phyloP scores from a whole-genome alignment of 1,140 invertebrate genomes.

The Gryon sp. region DNA sequence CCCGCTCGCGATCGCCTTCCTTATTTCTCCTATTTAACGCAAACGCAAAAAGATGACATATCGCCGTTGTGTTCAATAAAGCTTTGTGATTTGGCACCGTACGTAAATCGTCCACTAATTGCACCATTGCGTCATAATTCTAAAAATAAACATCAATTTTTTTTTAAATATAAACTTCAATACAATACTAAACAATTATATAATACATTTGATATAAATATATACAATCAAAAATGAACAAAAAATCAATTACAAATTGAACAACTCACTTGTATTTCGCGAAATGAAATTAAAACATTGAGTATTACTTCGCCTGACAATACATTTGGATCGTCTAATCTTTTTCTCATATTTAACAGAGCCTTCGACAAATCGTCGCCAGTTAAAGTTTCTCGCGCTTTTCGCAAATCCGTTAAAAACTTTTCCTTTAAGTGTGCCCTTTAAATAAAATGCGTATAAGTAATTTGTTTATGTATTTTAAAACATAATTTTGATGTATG shows the following conservation, averaged over 20 bases:
- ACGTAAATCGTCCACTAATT: slow-evolving; percentile 96
- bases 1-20: slow-evolving; percentile 96
- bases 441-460: slow-evolving; percentile 64
- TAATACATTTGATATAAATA: background rate
- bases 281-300: slow-evolving; percentile 94
- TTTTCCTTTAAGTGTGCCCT: slow-evolving; percentile 99
- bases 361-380: slow-evolving; percentile 92
- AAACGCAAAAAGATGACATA: slow-evolving; percentile 97
- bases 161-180: too few species aligned
- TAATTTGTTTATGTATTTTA: too few species aligned
- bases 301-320: slow-evolving; percentile 96
- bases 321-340: slow-evolving; percentile 98
- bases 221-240: background rate
- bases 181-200: too few species aligned
- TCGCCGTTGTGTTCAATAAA: slow-evolving; percentile 93
- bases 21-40: slow-evolving; percentile 97
- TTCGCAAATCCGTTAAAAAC: slow-evolving; percentile 95
- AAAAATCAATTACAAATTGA: background rate
- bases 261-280: slow-evolving; percentile 88
- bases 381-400: slow-evolving; percentile 92
- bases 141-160: too few species aligned
- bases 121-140: slow-evolving; percentile 99
- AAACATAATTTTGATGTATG: too few species aligned
- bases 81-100: slow-evolving; percentile 95
- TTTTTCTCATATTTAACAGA: slow-evolving; percentile 93